Evolutionary conservation across 1,140 invertebrate genomes (phyloP).

Genomic region (Carcinoscorpius rotundicauda): DNA sequence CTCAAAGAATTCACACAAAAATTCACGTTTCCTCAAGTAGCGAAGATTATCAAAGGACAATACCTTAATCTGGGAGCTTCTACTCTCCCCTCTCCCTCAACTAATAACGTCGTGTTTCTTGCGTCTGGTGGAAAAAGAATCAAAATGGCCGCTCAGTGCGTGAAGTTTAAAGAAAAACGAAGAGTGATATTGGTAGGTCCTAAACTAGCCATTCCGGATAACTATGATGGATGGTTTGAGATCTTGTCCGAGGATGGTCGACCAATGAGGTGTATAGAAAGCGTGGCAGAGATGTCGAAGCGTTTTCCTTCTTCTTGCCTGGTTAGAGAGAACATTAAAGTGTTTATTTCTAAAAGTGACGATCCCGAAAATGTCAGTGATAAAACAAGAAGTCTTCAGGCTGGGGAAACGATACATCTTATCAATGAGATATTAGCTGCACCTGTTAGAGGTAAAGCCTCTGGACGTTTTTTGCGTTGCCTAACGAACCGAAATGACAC

Average conservation of each 20-base stretch:
- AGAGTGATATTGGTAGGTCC: constrained; percentile 62
- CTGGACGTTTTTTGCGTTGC: constrained; percentile 62
- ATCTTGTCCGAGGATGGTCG: constrained; percentile 82
- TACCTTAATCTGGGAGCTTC: constrained; percentile 80
- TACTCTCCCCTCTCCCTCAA: constrained; percentile 62
- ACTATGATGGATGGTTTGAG: constrained; percentile 85
- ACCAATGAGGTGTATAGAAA: constrained; percentile 78
- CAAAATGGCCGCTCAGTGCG: constrained; percentile 72
- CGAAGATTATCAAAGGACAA: constrained; percentile 82
- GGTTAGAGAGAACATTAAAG: constrained; percentile 73
- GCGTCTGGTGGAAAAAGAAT: constrained; percentile 65
- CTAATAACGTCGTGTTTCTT: constrained; percentile 70
- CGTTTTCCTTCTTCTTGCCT: constrained; percentile 63
- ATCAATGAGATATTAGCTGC: constrained; percentile 50
- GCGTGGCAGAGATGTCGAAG: constrained; percentile 63
- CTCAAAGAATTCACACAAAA: constrained; percentile 67
- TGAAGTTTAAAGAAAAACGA: constrained; percentile 73
- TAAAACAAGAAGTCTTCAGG: constrained; percentile 51
- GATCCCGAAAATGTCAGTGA: constrained; percentile 50
- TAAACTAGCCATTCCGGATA: constrained; percentile 72
- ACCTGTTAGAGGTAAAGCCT: constrained; percentile 31
- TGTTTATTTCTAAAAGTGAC: constrained; percentile 42
- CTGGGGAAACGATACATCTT: constrained; percentile 65
- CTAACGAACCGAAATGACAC: constrained; percentile 68
- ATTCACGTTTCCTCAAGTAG: constrained; percentile 63